A percentile compares a stretch with the other conserved stretches of the same genome.
These are phyloP conservation scores for Cyrtonyx montezumae DNA, from an alignment of 2,113 vertebrate species.

Conservation along the genomic window DNA sequence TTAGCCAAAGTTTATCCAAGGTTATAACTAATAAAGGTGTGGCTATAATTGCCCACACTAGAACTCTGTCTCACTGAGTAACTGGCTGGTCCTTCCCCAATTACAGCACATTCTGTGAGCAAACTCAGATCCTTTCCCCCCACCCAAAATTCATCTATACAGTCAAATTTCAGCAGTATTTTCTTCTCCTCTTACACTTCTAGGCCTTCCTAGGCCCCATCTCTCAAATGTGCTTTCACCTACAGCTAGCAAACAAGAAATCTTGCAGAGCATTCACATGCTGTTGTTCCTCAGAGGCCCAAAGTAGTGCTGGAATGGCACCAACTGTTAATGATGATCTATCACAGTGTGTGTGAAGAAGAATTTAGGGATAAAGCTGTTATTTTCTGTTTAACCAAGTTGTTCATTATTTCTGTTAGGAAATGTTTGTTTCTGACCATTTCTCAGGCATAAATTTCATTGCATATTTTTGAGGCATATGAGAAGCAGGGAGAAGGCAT, in stretches of 20 bases:
- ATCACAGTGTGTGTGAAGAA: neutral
- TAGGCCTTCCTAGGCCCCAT: constrained; percentile 3
- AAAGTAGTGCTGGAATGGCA: neutral
- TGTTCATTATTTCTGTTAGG: neutral
- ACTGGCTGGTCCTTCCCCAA: neutral
- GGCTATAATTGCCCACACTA: neutral
- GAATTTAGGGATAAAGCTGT: neutral
- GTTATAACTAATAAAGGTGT: neutral
- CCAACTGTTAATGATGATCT: neutral
- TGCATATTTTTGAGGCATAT: neutral
- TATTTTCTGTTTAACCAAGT: neutral
- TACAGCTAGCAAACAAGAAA: neutral
- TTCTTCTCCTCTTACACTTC: neutral
- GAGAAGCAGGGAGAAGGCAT: neutral
- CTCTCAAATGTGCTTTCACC: constrained; percentile 22
- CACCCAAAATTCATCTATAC: constrained; percentile 1
- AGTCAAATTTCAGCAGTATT: constrained; percentile 14
- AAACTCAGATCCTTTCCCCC: neutral
- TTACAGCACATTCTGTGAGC: neutral
- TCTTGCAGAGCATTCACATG: neutral
- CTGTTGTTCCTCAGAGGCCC: neutral
- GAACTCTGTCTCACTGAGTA: neutral
- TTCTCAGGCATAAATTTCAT: neutral
- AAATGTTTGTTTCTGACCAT: neutral
- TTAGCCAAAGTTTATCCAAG: constrained; percentile 6